These are phyloP conservation scores for Agrochola lota DNA, from an alignment of 2,888 invertebrate genomes.

Conservation along the genomic window DNA sequence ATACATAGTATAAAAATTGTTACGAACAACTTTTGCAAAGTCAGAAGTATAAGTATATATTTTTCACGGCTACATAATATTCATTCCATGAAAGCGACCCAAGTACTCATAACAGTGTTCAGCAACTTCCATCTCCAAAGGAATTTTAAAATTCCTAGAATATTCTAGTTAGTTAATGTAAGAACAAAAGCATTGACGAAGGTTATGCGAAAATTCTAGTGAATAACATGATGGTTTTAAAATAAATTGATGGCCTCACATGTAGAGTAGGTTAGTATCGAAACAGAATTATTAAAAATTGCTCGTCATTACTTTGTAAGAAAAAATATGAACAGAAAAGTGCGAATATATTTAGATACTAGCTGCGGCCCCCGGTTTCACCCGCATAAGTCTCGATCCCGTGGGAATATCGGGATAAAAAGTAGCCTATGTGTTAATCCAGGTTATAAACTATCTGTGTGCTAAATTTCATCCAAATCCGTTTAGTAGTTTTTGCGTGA, in stretches of 20 bases:
- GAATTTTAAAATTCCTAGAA: constrained; percentile 7
- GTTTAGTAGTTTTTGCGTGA: too few species aligned
- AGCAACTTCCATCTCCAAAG: background rate
- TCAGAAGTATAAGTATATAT: background rate
- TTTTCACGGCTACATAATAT: background rate
- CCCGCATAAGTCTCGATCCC: too few species aligned
- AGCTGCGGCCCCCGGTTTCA: too few species aligned
- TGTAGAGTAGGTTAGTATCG: background rate
- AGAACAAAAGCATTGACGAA: background rate
- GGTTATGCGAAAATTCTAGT: background rate
- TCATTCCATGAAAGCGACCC: background rate
- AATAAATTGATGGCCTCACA: background rate
- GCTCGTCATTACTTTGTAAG: background rate
- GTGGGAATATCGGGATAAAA: too few species aligned
- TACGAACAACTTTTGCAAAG: background rate
- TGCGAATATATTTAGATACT: background rate
- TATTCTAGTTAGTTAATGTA: background rate
- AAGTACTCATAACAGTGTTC: background rate
- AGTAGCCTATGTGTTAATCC: too few species aligned
- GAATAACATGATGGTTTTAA: background rate
- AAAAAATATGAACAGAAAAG: background rate
- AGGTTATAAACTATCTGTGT: too few species aligned
- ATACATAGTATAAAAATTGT: background rate
- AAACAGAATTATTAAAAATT: background rate
- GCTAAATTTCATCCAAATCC: too few species aligned